A percentile compares a stretch with the other conserved stretches of the same genome.
These are phyloP conservation scores for Melanotaenia pygmaea DNA, from an alignment of 2,797 vertebrate genomes.

Conservation along the genomic window DNA sequence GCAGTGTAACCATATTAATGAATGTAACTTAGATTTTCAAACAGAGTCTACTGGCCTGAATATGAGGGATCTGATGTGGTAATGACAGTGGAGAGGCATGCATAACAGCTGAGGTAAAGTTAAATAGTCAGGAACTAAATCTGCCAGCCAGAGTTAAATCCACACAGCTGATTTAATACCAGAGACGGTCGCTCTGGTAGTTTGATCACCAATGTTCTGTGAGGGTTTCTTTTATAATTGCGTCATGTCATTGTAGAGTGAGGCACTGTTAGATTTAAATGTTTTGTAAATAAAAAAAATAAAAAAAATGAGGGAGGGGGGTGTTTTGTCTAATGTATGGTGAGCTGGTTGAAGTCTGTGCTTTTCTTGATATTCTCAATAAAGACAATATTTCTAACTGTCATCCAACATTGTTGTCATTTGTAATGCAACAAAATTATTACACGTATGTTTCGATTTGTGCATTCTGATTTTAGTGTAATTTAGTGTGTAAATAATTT, in stretches of 20 bases:
- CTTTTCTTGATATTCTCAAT: slow-evolving; percentile 70
- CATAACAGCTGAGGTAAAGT: slow-evolving; percentile 18
- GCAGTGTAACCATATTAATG: slow-evolving; percentile 39
- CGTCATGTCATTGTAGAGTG: slow-evolving; percentile 38
- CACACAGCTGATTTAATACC: slow-evolving; percentile 15
- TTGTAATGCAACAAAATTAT: neutral
- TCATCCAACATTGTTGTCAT: neutral
- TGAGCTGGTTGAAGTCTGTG: slow-evolving; percentile 55
- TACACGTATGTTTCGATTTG: neutral
- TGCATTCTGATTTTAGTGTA: neutral
- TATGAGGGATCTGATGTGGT: slow-evolving; percentile 22
- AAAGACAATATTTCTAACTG: slow-evolving; percentile 69
- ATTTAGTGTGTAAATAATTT: neutral
- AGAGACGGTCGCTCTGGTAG: slow-evolving; percentile 38
- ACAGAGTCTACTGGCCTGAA: slow-evolving; percentile 22
- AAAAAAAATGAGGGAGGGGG: neutral
- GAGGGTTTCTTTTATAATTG: slow-evolving; percentile 54
- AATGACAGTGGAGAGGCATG: slow-evolving; percentile 13
- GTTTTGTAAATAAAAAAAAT: slow-evolving; percentile 53
- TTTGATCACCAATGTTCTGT: slow-evolving; percentile 37
- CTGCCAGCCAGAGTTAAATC: slow-evolving; percentile 20
- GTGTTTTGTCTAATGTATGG: slow-evolving; percentile 29
- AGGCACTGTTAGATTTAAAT: slow-evolving; percentile 54
- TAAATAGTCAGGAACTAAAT: slow-evolving; percentile 38
- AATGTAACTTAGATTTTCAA: slow-evolving; percentile 55